Conservation (phyloP, 2,797 vertebrate species). For the Melanotaenia nigrans region DNA sequence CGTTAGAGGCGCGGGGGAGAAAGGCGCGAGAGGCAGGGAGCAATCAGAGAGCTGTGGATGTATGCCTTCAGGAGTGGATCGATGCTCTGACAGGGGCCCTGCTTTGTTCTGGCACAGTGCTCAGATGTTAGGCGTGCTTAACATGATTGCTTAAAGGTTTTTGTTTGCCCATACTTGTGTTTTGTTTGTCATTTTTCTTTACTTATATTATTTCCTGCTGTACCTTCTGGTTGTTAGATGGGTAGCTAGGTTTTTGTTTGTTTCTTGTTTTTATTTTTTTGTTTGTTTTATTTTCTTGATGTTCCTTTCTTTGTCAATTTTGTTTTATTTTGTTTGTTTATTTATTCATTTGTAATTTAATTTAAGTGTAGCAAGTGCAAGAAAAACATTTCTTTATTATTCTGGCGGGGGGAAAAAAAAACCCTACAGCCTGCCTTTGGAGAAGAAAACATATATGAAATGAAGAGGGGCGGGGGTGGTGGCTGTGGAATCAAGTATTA, state of each 20-base stretch:
- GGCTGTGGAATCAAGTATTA: slow-evolving; percentile 1
- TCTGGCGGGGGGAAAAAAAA: not conserved
- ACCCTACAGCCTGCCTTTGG: not conserved
- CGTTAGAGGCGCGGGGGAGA: slow-evolving; percentile 73
- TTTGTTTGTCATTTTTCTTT: slow-evolving; percentile 81
- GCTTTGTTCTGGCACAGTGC: slow-evolving; percentile 95
- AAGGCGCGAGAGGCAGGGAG: slow-evolving; percentile 86
- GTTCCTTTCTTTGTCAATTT: slow-evolving; percentile 27
- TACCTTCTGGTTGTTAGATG: slow-evolving; percentile 62
- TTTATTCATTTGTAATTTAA: slow-evolving; percentile 11
- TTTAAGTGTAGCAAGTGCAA: slow-evolving; percentile 5
- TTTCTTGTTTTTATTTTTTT: slow-evolving; percentile 17
- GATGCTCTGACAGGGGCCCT: slow-evolving; percentile 90
- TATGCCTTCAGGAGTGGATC: slow-evolving; percentile 94
- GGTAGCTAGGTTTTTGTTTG: slow-evolving; percentile 28
- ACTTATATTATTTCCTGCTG: slow-evolving; percentile 65
- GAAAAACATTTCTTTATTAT: not conserved
- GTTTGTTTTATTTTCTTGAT: not conserved
- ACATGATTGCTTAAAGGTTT: slow-evolving; percentile 99
- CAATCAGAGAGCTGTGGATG: slow-evolving; percentile 87
- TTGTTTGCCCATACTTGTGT: slow-evolving; percentile 85
- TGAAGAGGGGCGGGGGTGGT: not conserved
- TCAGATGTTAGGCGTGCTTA: slow-evolving; percentile 95
- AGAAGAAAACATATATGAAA: not conserved
- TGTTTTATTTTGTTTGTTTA: slow-evolving; percentile 31